Conservation (phyloP, 2,113 vertebrate species). For the Dasyprocta punctata region DNA sequence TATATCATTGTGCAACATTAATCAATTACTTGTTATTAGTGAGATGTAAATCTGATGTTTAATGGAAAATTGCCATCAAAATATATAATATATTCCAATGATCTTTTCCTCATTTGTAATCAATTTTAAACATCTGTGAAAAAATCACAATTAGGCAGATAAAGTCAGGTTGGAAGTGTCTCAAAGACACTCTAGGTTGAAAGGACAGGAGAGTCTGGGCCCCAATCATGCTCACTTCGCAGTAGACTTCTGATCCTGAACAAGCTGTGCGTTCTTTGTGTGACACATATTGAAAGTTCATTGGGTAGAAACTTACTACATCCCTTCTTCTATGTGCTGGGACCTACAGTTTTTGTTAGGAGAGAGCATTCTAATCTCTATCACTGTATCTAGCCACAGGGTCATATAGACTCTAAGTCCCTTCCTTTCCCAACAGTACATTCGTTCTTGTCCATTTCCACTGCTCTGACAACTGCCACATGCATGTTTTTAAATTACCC, state of each 20-base stretch:
- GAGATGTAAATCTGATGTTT: neutral
- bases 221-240: neutral
- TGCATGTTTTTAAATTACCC: neutral
- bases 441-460: neutral
- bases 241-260: no score
- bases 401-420: neutral
- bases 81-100: neutral
- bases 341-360: neutral
- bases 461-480: neutral
- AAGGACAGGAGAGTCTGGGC: neutral
- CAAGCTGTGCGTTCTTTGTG: neutral
- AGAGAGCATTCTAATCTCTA: neutral
- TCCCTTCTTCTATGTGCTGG: neutral
- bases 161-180: no score
- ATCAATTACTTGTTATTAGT: neutral
- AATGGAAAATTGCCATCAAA: neutral
- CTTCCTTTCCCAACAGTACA: neutral
- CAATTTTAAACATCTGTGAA: neutral
- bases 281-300: no score
- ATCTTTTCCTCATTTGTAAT: neutral
- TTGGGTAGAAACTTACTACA: neutral
- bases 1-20: neutral
- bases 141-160: neutral
- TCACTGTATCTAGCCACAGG: rapidly evolving
- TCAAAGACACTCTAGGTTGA: neutral